Percentiles rank a stretch among this genome's conserved stretches.
phyloP scores from a whole-genome alignment of 2,888 invertebrate genomes.

The Hemicrepidius hirtus region DNA sequence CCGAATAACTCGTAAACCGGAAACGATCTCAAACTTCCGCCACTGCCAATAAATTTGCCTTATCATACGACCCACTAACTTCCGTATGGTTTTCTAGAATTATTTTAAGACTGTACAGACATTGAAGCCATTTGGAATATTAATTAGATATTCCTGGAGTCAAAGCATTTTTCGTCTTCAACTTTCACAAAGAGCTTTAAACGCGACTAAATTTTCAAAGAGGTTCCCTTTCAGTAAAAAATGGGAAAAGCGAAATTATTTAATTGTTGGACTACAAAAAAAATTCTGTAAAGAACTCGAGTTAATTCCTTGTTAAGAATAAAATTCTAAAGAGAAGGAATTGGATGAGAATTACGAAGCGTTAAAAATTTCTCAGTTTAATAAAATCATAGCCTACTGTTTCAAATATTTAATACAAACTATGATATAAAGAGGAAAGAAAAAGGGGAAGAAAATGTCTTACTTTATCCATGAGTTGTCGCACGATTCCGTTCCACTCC shows the following conservation, averaged over 20 bases:
- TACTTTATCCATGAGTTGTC: conserved; percentile 81
- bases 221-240: conserved; percentile 13
- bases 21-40: conserved; percentile 23
- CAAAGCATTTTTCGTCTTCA: conserved; percentile 2
- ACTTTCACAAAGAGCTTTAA: neutral
- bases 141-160: conserved; percentile 20
- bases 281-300: conserved; percentile 1
- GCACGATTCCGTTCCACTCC: conserved; percentile 84
- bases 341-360: conserved; percentile 11
- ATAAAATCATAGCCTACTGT: too few species aligned
- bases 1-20: conserved; percentile 29
- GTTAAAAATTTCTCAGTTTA: too few species aligned
- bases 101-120: conserved; percentile 8
- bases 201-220: conserved; percentile 11
- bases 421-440: too few species aligned
- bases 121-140: conserved; percentile 7
- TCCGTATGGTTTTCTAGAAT: conserved; percentile 20
- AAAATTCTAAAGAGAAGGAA: neutral
- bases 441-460: conserved; percentile 45
- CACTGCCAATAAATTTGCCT: conserved; percentile 25
- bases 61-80: conserved; percentile 18
- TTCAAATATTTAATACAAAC: too few species aligned
- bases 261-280: conserved; percentile 18
- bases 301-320: conserved; percentile 23
- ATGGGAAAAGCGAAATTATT: conserved; percentile 1